Conservation (phyloP, 2,113 vertebrate genomes). For the Spheniscus mendiculus region DNA sequence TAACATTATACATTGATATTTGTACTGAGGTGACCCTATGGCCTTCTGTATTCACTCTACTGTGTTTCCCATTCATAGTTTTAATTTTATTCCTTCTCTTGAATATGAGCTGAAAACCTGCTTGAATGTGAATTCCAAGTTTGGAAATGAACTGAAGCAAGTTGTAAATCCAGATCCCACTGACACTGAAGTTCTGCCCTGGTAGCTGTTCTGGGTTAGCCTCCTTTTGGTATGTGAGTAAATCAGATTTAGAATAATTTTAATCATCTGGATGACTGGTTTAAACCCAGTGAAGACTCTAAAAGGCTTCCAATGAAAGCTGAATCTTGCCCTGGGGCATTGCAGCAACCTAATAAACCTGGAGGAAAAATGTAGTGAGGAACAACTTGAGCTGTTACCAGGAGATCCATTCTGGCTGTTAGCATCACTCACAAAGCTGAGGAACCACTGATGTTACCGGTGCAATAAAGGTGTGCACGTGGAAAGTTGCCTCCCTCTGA, state of each 20-base stretch:
- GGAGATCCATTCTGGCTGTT: not conserved
- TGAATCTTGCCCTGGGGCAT: not conserved
- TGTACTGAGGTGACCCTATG: not conserved
- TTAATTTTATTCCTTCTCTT: not conserved
- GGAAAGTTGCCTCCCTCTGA: not conserved
- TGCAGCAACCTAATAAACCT: not conserved
- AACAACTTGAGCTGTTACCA: not conserved
- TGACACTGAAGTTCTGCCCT: not conserved
- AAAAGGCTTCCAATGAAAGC: not conserved
- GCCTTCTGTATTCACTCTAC: not conserved
- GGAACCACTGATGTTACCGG: not conserved
- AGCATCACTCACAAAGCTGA: not conserved
- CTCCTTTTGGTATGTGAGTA: not conserved
- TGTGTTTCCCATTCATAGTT: not conserved
- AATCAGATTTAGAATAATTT: not conserved
- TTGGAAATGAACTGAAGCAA: not conserved
- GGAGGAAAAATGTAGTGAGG: not conserved
- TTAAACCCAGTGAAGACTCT: not conserved
- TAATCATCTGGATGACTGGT: not conserved
- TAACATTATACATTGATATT: not conserved
- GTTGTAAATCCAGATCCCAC: not conserved
- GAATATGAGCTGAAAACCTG: rapidly evolving
- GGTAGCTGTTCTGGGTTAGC: not conserved
- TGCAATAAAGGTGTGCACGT: rapidly evolving
- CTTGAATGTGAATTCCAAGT: not conserved